phyloP scores from a whole-genome alignment of 2,797 vertebrate genomes.

The Manis crassicaudata region DNA sequence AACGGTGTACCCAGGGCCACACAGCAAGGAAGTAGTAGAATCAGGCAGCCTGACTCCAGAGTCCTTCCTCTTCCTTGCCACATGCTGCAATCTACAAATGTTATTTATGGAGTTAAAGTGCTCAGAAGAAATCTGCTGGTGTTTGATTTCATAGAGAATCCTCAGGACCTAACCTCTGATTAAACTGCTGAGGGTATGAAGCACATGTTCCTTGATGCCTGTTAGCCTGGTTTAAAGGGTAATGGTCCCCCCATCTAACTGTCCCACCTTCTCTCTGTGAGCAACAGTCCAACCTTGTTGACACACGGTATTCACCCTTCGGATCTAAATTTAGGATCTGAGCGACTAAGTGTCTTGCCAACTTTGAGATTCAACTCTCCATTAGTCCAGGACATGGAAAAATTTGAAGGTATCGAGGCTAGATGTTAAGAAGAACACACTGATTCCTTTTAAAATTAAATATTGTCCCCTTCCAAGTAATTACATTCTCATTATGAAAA shows the following conservation, averaged over 20 bases:
- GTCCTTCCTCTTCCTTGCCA: not conserved
- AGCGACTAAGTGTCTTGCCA: slow-evolving; percentile 45
- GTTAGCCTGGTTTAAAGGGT: not conserved
- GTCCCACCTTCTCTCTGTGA: slow-evolving; percentile 47
- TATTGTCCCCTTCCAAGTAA: not conserved
- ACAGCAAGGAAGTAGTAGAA: not conserved
- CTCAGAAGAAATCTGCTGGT: not conserved
- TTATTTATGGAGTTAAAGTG: not conserved
- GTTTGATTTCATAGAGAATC: not conserved
- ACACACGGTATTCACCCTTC: slow-evolving; percentile 43
- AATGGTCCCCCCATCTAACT: not conserved
- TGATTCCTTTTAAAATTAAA: not conserved
- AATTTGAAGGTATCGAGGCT: slow-evolving; percentile 50
- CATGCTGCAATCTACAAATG: not conserved
- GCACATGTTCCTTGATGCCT: slow-evolving; percentile 14
- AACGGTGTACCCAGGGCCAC: not conserved
- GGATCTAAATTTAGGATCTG: slow-evolving; percentile 69
- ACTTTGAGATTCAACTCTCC: slow-evolving; percentile 61
- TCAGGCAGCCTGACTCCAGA: not conserved
- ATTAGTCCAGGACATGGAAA: slow-evolving; percentile 43
- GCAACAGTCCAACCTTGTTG: not conserved
- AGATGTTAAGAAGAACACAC: not conserved
- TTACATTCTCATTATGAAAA: not conserved
- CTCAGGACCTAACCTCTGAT: not conserved
- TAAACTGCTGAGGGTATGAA: not conserved